Evolutionary conservation across 2,888 invertebrate genomes (phyloP).

Genomic region (Acleris holmiana): DNA sequence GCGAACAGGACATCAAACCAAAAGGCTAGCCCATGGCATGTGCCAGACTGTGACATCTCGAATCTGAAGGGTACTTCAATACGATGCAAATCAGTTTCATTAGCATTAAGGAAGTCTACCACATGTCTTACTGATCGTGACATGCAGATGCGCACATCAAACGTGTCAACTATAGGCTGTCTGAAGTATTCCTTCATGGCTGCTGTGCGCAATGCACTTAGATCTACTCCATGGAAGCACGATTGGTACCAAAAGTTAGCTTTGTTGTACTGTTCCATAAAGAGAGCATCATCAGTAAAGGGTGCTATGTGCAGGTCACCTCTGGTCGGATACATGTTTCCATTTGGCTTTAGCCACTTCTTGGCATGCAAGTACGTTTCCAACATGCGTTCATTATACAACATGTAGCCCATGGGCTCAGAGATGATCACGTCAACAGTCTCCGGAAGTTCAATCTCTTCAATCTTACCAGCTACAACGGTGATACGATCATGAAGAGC

Average conservation of each 20-base stretch:
- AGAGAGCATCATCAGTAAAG: slow-evolving; percentile 98
- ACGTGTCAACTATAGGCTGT: slow-evolving; percentile 99
- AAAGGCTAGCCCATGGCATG: slow-evolving; percentile 98
- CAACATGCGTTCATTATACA: slow-evolving; percentile 99
- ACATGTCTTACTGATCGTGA: slow-evolving; percentile 96
- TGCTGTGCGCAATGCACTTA: slow-evolving; percentile 95
- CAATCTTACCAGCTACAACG: slow-evolving; percentile 98
- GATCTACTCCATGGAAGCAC: slow-evolving; percentile 98
- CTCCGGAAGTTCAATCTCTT: slow-evolving; percentile 98
- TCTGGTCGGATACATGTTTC: slow-evolving; percentile 98
- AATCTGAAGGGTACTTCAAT: slow-evolving; percentile 98
- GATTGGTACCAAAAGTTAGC: slow-evolving; percentile 99
- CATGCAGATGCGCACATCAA: slow-evolving; percentile 98
- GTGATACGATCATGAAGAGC: slow-evolving; percentile 93
- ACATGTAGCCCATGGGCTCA: slow-evolving; percentile 99
- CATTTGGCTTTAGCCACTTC: slow-evolving; percentile 96
- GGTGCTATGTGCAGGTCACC: slow-evolving; percentile 99
- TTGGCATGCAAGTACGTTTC: slow-evolving; percentile 99
- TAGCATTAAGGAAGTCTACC: slow-evolving; percentile 96
- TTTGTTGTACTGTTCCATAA: slow-evolving; percentile 99
- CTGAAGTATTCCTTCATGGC: slow-evolving; percentile 99
- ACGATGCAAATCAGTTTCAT: slow-evolving; percentile 96
- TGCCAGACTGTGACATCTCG: slow-evolving; percentile 95
- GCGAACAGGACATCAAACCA: slow-evolving; percentile 99
- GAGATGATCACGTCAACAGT: slow-evolving; percentile 98